phyloP scores from a whole-genome alignment of 2,888 invertebrate genomes.

The Mimachlamys varia region DNA sequence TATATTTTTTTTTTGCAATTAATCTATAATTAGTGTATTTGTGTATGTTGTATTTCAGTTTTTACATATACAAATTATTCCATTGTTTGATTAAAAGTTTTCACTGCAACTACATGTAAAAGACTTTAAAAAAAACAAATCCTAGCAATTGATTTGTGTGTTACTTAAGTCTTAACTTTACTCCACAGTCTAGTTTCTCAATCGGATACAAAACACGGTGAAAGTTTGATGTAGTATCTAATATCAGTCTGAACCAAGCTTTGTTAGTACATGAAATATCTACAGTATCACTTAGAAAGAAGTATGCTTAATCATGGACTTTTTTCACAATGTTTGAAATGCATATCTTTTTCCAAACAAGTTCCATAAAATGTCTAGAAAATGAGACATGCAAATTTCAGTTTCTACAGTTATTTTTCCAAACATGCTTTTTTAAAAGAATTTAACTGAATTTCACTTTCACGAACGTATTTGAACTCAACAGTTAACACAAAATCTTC shows the following conservation, averaged over 20 bases:
- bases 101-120: background rate
- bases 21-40: background rate
- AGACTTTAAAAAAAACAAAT: background rate
- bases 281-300: background rate
- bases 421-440: background rate
- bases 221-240: background rate
- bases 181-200: too few species aligned
- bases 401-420: background rate
- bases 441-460: background rate
- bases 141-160: background rate
- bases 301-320: background rate
- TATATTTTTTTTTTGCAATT: background rate
- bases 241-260: background rate
- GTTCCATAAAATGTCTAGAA: background rate
- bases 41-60: background rate
- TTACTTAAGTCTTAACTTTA: too few species aligned
- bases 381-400: background rate
- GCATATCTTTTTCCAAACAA: background rate
- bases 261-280: constrained; percentile 13
- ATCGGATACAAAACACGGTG: too few species aligned
- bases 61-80: background rate
- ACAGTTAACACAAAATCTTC: background rate
- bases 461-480: background rate
- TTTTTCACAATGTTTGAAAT: background rate
- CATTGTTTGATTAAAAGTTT: background rate